These are phyloP conservation scores for Megalopta genalis DNA, from an alignment of 1,140 invertebrate genomes.

Conservation along the genomic window DNA sequence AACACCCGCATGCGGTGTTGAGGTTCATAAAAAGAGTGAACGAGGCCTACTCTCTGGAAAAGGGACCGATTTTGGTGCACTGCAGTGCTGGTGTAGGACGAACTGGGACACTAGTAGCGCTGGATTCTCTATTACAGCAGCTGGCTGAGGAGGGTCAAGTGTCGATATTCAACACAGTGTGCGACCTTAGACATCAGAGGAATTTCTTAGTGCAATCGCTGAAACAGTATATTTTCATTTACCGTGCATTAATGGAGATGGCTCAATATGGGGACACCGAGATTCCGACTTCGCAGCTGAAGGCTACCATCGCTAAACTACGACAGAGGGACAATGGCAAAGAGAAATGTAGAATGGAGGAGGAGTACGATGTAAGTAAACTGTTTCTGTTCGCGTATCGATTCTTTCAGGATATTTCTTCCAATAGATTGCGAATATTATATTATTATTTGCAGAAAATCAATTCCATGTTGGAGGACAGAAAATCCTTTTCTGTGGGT, in stretches of 20 bases:
- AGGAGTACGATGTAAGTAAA: slow-evolving; percentile 90
- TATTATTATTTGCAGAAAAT: slow-evolving; percentile 84
- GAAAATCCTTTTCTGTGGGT: slow-evolving; percentile 90
- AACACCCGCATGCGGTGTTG: slow-evolving; percentile 93
- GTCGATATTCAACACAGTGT: slow-evolving; percentile 94
- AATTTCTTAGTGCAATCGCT: slow-evolving; percentile 96
- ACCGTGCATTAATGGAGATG: slow-evolving; percentile 95
- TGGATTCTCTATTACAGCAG: slow-evolving; percentile 94
- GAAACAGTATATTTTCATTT: slow-evolving; percentile 99
- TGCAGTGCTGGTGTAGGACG: slow-evolving; percentile 95
- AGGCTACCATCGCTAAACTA: slow-evolving; percentile 85
- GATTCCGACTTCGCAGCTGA: slow-evolving; percentile 86
- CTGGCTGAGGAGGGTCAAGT: slow-evolving; percentile 89
- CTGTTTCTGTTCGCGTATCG: neutral
- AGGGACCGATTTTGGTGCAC: slow-evolving; percentile 93
- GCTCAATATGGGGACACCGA: slow-evolving; percentile 97
- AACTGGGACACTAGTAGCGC: slow-evolving; percentile 93
- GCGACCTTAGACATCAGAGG: slow-evolving; percentile 92
- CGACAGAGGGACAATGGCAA: slow-evolving; percentile 85
- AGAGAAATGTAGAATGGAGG: slow-evolving; percentile 86
- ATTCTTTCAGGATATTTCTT: neutral
- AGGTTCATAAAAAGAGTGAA: slow-evolving; percentile 94
- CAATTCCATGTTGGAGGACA: slow-evolving; percentile 88
- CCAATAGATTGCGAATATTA: slow-evolving; percentile 1
- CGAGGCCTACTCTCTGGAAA: slow-evolving; percentile 90